Evolutionary conservation across 92 coral and sea anemone genomes (phyloP).

Genomic region (Phymanthus crucifer): DNA sequence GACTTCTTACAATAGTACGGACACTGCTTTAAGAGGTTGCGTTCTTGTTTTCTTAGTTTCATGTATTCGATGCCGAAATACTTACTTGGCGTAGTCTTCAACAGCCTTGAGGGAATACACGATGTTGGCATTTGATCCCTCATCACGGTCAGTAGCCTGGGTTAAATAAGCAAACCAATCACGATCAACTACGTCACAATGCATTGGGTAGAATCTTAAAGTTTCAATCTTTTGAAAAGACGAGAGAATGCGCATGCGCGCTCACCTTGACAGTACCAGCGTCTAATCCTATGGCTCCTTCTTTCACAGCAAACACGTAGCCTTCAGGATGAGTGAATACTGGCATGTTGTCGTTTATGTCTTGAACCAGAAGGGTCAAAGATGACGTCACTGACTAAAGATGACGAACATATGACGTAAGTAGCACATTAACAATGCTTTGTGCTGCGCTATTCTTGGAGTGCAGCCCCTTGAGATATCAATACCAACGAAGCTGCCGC

Average conservation of each 20-base stretch:
- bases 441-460: neutral
- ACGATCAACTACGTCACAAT: neutral
- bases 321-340: conserved; percentile 76
- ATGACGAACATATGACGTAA: neutral
- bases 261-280: conserved; percentile 81
- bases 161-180: neutral
- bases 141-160: conserved; percentile 78
- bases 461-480: no score
- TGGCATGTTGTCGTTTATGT: conserved; percentile 85
- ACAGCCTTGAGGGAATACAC: conserved; percentile 65
- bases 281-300: conserved; percentile 72
- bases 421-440: neutral
- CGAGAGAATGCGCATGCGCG: neutral
- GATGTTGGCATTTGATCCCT: conserved; percentile 70
- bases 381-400: conserved; percentile 60
- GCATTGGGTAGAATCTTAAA: neutral
- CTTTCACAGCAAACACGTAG: conserved; percentile 77
- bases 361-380: conserved; percentile 60
- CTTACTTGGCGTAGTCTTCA: conserved; percentile 71
- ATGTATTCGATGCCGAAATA: neutral
- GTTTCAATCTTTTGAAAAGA: no score
- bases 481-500: no score
- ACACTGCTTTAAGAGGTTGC: neutral
- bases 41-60: neutral
- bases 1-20: no score